Conservation (phyloP, 1,140 invertebrate genomes). For the Halyomorpha halys region DNA sequence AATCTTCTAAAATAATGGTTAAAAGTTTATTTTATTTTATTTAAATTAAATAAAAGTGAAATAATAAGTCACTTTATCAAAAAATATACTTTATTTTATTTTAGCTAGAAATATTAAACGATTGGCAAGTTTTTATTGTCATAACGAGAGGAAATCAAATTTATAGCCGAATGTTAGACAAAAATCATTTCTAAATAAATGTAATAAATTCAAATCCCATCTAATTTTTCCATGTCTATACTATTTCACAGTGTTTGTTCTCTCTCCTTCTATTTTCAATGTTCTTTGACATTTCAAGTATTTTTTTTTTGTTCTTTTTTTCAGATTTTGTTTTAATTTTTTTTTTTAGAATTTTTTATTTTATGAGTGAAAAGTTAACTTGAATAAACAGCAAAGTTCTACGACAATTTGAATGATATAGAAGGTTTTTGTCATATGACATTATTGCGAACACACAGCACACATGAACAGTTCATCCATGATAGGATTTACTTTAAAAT, state of each 20-base stretch:
- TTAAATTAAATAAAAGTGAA: not conserved
- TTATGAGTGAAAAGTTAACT: too few species aligned
- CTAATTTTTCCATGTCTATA: not conserved
- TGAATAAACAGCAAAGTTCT: too few species aligned
- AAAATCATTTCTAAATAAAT: not conserved
- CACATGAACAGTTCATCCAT: not conserved
- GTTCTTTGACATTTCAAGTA: too few species aligned
- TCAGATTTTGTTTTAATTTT: too few species aligned
- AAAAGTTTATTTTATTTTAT: too few species aligned
- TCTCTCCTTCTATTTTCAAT: not conserved
- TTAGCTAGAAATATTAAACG: not conserved
- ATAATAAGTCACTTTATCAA: not conserved
- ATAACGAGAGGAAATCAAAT: constrained; percentile 3
- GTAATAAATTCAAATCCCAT: constrained; percentile 1
- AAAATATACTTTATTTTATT: constrained; percentile 10
- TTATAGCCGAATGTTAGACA: not conserved
- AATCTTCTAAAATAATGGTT: too few species aligned
- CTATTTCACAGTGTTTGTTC: constrained; percentile 12
- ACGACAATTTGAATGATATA: too few species aligned
- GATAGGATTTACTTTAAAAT: too few species aligned
- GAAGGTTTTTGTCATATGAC: constrained; percentile 8
- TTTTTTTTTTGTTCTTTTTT: too few species aligned
- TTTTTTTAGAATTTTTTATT: too few species aligned
- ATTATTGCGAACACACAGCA: constrained; percentile 18
- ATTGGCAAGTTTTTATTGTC: constrained; percentile 11